These are phyloP conservation scores for Ceratothoa steindachneri DNA, from an alignment of 2,888 invertebrate genomes.

Conservation along the genomic window DNA sequence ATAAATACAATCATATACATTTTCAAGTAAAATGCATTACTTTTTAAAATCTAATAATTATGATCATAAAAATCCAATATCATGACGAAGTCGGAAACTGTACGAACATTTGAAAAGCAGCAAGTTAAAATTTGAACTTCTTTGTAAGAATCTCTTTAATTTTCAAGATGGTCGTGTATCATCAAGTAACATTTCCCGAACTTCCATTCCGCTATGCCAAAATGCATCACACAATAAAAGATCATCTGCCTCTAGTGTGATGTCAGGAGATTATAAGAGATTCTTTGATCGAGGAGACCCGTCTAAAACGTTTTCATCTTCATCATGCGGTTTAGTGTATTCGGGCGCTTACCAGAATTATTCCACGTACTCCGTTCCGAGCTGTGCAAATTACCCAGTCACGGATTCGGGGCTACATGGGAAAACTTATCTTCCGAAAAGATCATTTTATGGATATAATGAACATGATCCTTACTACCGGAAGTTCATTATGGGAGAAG, in stretches of 20 bases:
- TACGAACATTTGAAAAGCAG: background rate
- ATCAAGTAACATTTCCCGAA: too few species aligned
- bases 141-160: background rate
- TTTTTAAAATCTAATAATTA: background rate
- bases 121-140: background rate
- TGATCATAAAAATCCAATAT: background rate
- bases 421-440: background rate
- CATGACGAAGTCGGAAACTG: background rate
- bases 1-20: too few species aligned
- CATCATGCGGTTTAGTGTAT: background rate
- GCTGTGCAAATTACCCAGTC: background rate
- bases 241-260: background rate
- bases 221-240: background rate
- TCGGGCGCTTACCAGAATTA: conserved; percentile 1
- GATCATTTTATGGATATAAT: background rate
- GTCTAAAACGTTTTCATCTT: background rate
- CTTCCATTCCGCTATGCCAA: too few species aligned
- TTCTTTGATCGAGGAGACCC: background rate
- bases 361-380: background rate
- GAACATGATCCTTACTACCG: background rate
- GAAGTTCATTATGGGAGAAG: conserved; percentile 5
- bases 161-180: background rate
- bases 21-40: background rate
- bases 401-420: background rate
- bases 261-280: background rate